Base-by-base conservation (phyloP, 2,797 vertebrate species). In the Oophaga sylvatica region DNA sequence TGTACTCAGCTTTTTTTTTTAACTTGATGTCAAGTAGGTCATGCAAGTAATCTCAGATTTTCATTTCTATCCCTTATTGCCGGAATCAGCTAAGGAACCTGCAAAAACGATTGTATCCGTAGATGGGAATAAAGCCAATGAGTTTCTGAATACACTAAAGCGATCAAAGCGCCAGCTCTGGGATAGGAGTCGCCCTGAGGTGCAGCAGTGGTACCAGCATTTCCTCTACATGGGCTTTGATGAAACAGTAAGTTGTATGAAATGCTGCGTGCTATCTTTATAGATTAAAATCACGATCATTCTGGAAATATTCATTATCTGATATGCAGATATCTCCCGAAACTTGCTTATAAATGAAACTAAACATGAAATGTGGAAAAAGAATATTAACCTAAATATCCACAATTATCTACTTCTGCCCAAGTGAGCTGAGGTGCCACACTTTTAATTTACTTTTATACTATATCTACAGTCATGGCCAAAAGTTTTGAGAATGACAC, bases 121-220 rank as follows among this genome's bases (percentile, higher is more conserved):
- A 76, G 91, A 94, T 5, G 94, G 97, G 22, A 92, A 91, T 1
- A 95, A 91, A 17, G 97, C 97, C 83, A 96, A 96, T 81, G 95
- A 96, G 88, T 99, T 99, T 91, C 93, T 99, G 78, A 93, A 93
- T 11, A 93, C 95, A 88, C 92, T 95, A 91, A 95, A 94, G 89
- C 95, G 97, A 63, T 94, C 93, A 90, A 95, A 94, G 90, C 95
- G 97, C 65, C 96, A 98, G 90, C 86, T 98, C 62, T 98, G 97
- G 97, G 97, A 98, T 88, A 95, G 96, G 9, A 96, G 92, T 60
- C 94, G 96, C 71, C 95, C 97, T 0, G 97, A 99, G 0, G 97
- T 98, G 0, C 97, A 98, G 92, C 97, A 99, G 91, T 99, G 98
- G 97, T 98, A 98, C 81, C 96, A 96, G 93, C 98, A 98, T 92